Conservation (phyloP, 2,797 vertebrate species). For the Astyanax mexicanus region DNA sequence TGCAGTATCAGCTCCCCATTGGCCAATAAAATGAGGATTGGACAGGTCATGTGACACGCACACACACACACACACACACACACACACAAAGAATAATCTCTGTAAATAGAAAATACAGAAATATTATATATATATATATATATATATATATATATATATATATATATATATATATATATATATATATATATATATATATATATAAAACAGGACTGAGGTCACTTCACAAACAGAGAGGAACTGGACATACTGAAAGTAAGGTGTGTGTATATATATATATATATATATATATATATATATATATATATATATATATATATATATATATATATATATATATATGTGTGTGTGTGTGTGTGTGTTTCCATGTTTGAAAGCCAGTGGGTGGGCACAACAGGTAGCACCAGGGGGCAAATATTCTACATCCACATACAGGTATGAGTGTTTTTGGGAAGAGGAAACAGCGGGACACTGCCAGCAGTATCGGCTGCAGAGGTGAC, state of each 20-base stretch:
- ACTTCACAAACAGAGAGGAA: conserved; percentile 5
- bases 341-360: conserved; percentile 14
- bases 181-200: no score
- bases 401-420: background rate
- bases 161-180: no score
- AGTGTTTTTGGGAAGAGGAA: conserved; percentile 6
- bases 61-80: conserved; percentile 18
- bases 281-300: conserved; percentile 15
- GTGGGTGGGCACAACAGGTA: no score
- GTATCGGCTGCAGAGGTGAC: conserved; percentile 57
- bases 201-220: conserved; percentile 28
- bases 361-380: conserved; percentile 21
- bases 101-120: no score
- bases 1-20: no score
- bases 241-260: background rate
- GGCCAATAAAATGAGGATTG: no score
- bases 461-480: conserved; percentile 74
- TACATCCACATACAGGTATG: background rate
- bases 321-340: conserved; percentile 17
- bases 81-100: conserved; percentile 3
- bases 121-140: no score
- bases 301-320: conserved; percentile 14
- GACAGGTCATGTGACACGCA: conserved; percentile 43
- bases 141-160: no score
- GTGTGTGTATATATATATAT: conserved; percentile 7